Conservation (phyloP, 1,140 invertebrate genomes). For the Drosophila nannoptera region DNA sequence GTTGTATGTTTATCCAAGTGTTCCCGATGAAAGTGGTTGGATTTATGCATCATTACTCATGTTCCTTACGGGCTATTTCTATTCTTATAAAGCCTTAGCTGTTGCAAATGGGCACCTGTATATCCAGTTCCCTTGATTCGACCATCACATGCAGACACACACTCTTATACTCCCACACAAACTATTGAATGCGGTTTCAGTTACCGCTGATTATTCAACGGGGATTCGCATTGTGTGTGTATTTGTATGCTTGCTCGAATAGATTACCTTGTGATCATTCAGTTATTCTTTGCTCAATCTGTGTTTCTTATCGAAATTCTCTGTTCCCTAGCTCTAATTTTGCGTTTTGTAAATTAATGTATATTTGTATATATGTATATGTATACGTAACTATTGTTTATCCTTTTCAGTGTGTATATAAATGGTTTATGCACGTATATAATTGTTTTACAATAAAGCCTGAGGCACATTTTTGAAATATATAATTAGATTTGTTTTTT, state of each 20-base stretch:
- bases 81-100: slow-evolving; percentile 48
- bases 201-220: slow-evolving; percentile 24
- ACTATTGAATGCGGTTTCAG: slow-evolving; percentile 34
- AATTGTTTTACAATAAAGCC: slow-evolving; percentile 77
- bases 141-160: slow-evolving; percentile 28
- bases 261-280: slow-evolving; percentile 37
- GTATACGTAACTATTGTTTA: slow-evolving; percentile 43
- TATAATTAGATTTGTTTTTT: slow-evolving; percentile 32
- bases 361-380: slow-evolving; percentile 60
- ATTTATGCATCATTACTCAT: slow-evolving; percentile 17
- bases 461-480: slow-evolving; percentile 73
- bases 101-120: slow-evolving; percentile 30
- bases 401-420: slow-evolving; percentile 51
- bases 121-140: slow-evolving; percentile 21
- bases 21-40: slow-evolving; percentile 57
- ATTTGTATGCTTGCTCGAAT: slow-evolving; percentile 14
- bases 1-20: slow-evolving; percentile 53
- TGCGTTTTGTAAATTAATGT: slow-evolving; percentile 69
- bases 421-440: slow-evolving; percentile 48
- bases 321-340: slow-evolving; percentile 55
- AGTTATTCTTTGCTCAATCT: slow-evolving; percentile 36
- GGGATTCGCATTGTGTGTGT: slow-evolving; percentile 12
- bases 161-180: slow-evolving; percentile 13
- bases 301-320: slow-evolving; percentile 53
- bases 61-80: slow-evolving; percentile 44